Evolutionary conservation across 2,113 vertebrate genomes (phyloP), one percentile per base, ranked within the genome.

Genomic region (Nibea albiflora): DNA sequence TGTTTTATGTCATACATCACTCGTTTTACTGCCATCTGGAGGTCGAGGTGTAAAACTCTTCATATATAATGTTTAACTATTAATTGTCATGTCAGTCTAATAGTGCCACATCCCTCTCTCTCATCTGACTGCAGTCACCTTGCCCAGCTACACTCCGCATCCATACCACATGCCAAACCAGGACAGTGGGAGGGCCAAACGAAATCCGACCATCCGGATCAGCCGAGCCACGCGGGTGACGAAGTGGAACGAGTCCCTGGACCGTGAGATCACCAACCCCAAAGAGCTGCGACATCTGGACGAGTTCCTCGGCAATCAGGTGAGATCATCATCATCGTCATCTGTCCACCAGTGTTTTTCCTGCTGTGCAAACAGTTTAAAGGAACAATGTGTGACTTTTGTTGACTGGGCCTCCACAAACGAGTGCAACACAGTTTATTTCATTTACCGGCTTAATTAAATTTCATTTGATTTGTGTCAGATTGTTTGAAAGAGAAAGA

Each of bases 301-400:
- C 1, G 98, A 99, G 82, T 99, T 98, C 90, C 96, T 99, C 14
- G 95, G 97, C 10, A 97, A 96, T 81, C 97, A 99, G 96, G 98
- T 99, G 80, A 80, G 90, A 26, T 15, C 2, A 39, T 35, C 31
- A 35, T 31, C 31, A 31, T 31, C 31, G 2, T 26, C 24, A 31
- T 31, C 28, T 2, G 7, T 39, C 35, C 35, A 39, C 35, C 35
- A 39, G 35, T 39, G 35, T 39, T 8, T 39, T 39, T 39, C 35
- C 35, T 39, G 35, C 35, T 39, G 35, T 9, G 35, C 35, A 35
- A 35, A 8, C 31, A 35, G 31, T 31, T 31, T 31, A 31, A 6
- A 35, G 31, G 31, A 35, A 35, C 31, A 35, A 35, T 35, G 6
- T 35, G 31, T 35, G 1, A 39, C 35, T 39, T 8, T 39, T 39